phyloP scores from a whole-genome alignment of 1,140 invertebrate species.

The Drosophila lowei region DNA sequence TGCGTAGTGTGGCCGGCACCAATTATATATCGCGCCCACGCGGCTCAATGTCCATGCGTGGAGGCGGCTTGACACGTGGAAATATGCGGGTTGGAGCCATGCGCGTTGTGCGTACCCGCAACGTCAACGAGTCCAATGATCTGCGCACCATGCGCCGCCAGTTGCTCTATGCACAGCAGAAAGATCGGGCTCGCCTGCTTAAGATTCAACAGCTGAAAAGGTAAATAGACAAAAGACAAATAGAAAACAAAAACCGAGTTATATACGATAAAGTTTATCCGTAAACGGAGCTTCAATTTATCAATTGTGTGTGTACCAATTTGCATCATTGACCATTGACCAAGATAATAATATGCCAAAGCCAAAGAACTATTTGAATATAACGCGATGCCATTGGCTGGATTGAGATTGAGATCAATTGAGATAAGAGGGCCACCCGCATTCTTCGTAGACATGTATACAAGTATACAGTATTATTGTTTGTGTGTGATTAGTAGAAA shows the following conservation, averaged over 20 bases:
- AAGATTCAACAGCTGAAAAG: slow-evolving; percentile 82
- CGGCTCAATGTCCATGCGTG: slow-evolving; percentile 62
- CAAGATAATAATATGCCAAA: too few species aligned
- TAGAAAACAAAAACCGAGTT: slow-evolving; percentile 22
- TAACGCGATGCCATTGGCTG: too few species aligned
- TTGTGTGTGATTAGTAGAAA: slow-evolving; percentile 38
- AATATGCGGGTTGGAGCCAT: slow-evolving; percentile 69
- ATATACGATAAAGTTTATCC: slow-evolving; percentile 3
- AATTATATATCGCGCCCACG: slow-evolving; percentile 72
- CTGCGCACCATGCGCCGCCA: slow-evolving; percentile 79
- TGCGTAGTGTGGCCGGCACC: slow-evolving; percentile 72
- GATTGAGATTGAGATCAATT: slow-evolving; percentile 7
- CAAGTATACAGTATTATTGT: slow-evolving; percentile 20
- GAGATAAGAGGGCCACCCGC: background rate
- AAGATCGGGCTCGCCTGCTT: slow-evolving; percentile 77
- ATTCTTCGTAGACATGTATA: slow-evolving; percentile 1
- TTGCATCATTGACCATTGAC: too few species aligned
- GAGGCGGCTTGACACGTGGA: slow-evolving; percentile 65
- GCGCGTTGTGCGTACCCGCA: slow-evolving; percentile 67
- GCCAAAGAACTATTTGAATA: too few species aligned
- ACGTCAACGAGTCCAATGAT: slow-evolving; percentile 68
- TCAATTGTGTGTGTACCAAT: too few species aligned
- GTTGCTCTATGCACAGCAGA: slow-evolving; percentile 78
- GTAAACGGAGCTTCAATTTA: too few species aligned
- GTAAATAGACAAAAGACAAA: slow-evolving; percentile 62